Evolutionary conservation across 2,797 vertebrate species (phyloP).

Genomic region (Helicolenus hilgendorfi): DNA sequence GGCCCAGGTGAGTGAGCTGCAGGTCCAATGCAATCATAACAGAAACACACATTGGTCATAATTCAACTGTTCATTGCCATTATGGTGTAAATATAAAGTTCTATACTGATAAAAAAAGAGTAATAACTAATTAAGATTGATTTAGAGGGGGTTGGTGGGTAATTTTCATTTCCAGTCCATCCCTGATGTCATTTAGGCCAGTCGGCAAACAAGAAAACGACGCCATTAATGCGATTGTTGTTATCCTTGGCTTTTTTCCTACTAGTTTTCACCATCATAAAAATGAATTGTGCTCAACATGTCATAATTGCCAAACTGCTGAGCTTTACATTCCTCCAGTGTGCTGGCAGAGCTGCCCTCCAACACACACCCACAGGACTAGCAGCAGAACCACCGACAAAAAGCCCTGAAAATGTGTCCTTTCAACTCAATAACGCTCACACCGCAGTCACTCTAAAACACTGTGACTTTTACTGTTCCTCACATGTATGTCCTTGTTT

Average conservation of each 20-base stretch:
- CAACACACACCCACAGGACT: conserved; percentile 7
- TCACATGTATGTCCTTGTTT: background rate
- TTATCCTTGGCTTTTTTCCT: conserved; percentile 16
- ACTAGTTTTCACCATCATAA: conserved; percentile 8
- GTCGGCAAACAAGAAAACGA: conserved; percentile 10
- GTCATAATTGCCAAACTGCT: conserved; percentile 42
- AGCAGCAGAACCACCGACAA: background rate
- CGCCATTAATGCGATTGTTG: background rate
- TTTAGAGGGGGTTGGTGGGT: background rate
- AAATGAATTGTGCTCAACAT: conserved; percentile 21
- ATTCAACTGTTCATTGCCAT: background rate
- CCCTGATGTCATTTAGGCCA: conserved; percentile 8
- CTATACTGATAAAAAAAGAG: background rate
- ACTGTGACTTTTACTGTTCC: background rate
- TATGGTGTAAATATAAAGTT: background rate
- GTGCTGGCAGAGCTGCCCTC: conserved; percentile 22
- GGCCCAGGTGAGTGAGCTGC: conserved; percentile 30
- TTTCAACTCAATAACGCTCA: conserved; percentile 8
- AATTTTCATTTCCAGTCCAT: background rate
- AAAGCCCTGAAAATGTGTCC: conserved; percentile 17
- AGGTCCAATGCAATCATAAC: conserved; percentile 14
- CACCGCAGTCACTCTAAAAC: background rate
- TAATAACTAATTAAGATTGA: background rate
- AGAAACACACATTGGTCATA: conserved; percentile 3
- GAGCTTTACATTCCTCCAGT: conserved; percentile 39